These are phyloP conservation scores for Nasonovia ribisnigri DNA, from an alignment of 2,888 invertebrate genomes.

Conservation along the genomic window DNA sequence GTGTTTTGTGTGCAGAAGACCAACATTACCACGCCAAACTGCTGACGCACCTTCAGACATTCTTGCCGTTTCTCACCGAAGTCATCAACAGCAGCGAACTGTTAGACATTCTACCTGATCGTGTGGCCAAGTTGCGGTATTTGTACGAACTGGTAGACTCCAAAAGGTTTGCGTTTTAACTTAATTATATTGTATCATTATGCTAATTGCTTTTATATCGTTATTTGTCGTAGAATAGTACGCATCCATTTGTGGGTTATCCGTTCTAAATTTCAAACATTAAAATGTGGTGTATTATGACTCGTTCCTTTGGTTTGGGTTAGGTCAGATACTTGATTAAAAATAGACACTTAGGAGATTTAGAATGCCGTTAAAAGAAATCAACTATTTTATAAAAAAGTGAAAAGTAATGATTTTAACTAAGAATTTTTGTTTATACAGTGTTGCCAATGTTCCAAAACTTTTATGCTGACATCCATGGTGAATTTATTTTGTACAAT, in stretches of 20 bases:
- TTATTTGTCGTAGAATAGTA: background rate
- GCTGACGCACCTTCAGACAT: background rate
- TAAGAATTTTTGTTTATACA: background rate
- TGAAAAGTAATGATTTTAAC: background rate
- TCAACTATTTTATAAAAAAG: background rate
- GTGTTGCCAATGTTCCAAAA: background rate
- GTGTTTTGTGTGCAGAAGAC: background rate
- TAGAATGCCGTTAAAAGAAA: background rate
- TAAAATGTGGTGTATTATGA: background rate
- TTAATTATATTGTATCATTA: background rate
- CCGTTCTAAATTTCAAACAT: background rate
- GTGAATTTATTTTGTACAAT: background rate
- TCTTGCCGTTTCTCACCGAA: constrained; percentile 30
- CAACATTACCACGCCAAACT: background rate
- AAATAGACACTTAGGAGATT: background rate
- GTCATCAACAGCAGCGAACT: background rate
- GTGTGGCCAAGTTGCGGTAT: background rate
- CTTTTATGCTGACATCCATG: background rate
- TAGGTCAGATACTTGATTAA: background rate
- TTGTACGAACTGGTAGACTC: constrained; percentile 26
- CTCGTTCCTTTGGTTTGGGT: background rate
- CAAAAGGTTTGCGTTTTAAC: constrained; percentile 6
- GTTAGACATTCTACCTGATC: background rate
- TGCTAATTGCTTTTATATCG: background rate
- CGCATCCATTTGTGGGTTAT: background rate